Base-by-base conservation (phyloP, 1,140 invertebrate genomes). In the Hycleus cichorii region DNA sequence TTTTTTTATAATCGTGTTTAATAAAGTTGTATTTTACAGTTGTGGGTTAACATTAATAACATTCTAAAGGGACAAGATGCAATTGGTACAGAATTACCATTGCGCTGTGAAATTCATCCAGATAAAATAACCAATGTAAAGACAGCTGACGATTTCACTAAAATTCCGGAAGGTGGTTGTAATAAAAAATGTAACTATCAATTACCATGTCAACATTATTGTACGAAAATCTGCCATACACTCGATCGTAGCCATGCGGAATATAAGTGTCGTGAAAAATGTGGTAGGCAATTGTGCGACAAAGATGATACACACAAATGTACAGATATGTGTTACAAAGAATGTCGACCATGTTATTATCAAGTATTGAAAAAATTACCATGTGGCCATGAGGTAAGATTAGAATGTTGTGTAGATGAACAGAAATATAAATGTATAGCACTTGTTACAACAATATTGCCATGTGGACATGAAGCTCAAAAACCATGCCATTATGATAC, bases 41-140 rank as follows among this genome's bases (percentile, higher is more conserved):
- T 83, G 6, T 85, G 83, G 83, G 66, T 58, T 2, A 70, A 77
- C 55, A 79, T 85, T 25, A 71, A 74, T 6, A 57, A 59, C 6
- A 75, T 75, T 11, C 67, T 83, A 8, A 64, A 73, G 58, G 60
- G 70, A 12, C 70, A 76, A 52, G 62, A 72, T 2, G 69, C 75
- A 0, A 59, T 82, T 42, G 80, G 80, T 9, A 49, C 68, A 3
- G 54, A 57, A 26, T 55, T 82, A 39, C 62, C 58, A 6, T 63
- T 82, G 12, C 67, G 71, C 52, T 83, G 81, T 69, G 70, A 79
- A 68, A 75, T 72, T 38, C 81, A 84, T 55, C 43, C 38, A 26
- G 50, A 68, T 49, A 61, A 68, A 64, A 53, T 72, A 40, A 72
- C 75, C 43, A 58, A 59, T 27, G 66, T 72, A 24, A 56, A 56